Percentiles rank a stretch among this genome's conserved stretches.
Evolutionary conservation across 1,140 invertebrate species (phyloP).

Genomic region (Cydia fagiglandana): DNA sequence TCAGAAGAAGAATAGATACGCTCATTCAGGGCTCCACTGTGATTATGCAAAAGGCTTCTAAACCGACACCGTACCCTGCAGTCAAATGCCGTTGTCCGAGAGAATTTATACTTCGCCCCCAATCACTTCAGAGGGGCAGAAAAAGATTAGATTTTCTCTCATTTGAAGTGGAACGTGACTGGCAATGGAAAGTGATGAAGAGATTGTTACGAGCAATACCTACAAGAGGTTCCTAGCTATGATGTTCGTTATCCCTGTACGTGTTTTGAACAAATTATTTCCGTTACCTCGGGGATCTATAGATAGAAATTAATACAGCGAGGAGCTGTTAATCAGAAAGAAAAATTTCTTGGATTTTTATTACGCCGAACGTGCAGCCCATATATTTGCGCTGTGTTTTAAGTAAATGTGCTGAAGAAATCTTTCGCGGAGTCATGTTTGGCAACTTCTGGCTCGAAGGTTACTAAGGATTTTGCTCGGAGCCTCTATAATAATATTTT

Average conservation of each 20-base stretch:
- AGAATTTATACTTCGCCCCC: slow-evolving; percentile 53
- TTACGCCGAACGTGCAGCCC: not conserved
- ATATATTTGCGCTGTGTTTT: not conserved
- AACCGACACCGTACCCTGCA: slow-evolving; percentile 48
- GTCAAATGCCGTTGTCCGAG: slow-evolving; percentile 52
- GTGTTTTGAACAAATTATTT: slow-evolving; percentile 52
- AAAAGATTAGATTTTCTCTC: slow-evolving; percentile 63
- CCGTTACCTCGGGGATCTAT: slow-evolving; percentile 28
- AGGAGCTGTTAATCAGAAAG: not conserved
- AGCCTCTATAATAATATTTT: slow-evolving; percentile 28
- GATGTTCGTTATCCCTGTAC: slow-evolving; percentile 55
- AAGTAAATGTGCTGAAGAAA: slow-evolving; percentile 20
- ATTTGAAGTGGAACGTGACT: slow-evolving; percentile 57
- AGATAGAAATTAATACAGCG: slow-evolving; percentile 15
- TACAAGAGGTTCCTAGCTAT: slow-evolving; percentile 45
- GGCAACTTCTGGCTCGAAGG: slow-evolving; percentile 19
- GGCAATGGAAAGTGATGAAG: slow-evolving; percentile 52
- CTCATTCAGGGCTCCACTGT: slow-evolving; percentile 33
- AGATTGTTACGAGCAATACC: slow-evolving; percentile 48
- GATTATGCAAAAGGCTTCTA: slow-evolving; percentile 59
- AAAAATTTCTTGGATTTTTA: slow-evolving; percentile 17
- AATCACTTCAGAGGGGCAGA: slow-evolving; percentile 54
- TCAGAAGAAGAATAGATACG: slow-evolving; percentile 26
- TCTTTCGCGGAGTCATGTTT: slow-evolving; percentile 25
- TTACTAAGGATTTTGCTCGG: slow-evolving; percentile 16